Percentiles rank a stretch among this genome's conserved stretches.
Conservation (phyloP, 2,888 invertebrate genomes). For the Arenicola marina region DNA sequence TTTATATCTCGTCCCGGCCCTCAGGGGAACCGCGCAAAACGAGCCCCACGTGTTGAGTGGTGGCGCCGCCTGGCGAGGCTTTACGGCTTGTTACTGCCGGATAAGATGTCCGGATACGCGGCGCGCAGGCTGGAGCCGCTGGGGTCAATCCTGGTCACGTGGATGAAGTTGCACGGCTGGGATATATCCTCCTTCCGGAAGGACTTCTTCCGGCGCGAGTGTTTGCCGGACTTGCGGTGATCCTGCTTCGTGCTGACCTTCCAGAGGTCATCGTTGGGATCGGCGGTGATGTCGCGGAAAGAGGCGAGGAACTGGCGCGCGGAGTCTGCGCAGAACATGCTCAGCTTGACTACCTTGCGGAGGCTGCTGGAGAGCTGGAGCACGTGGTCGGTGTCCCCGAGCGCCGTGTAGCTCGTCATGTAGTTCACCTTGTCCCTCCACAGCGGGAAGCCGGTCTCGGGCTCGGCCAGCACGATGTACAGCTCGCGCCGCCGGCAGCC, state of each 20-base stretch:
- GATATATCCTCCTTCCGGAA: slow-evolving; percentile 26
- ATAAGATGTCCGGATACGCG: too few species aligned
- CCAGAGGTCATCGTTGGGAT: slow-evolving; percentile 32
- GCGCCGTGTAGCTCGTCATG: slow-evolving; percentile 17
- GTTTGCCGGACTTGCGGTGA: neutral
- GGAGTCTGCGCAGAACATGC: slow-evolving; percentile 13
- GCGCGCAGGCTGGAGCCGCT: too few species aligned
- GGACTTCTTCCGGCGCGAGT: neutral
- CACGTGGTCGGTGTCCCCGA: neutral
- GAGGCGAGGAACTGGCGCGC: slow-evolving; percentile 15
- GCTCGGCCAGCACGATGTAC: slow-evolving; percentile 23
- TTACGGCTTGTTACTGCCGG: too few species aligned
- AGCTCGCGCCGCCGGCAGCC: slow-evolving; percentile 20
- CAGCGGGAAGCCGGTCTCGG: slow-evolving; percentile 29
- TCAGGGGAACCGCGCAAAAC: too few species aligned
- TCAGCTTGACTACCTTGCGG: slow-evolving; percentile 15
- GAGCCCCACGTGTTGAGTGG: too few species aligned
- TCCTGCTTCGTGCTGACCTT: slow-evolving; percentile 11
- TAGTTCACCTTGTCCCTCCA: slow-evolving; percentile 31
- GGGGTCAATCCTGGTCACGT: slow-evolving; percentile 21
- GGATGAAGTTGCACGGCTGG: slow-evolving; percentile 29
- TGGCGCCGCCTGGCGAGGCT: too few species aligned
- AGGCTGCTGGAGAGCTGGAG: slow-evolving; percentile 18
- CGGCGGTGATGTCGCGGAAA: slow-evolving; percentile 15
- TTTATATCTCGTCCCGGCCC: too few species aligned